phyloP scores from a whole-genome alignment of 2,888 invertebrate genomes.

The Luperina nickerlii region DNA sequence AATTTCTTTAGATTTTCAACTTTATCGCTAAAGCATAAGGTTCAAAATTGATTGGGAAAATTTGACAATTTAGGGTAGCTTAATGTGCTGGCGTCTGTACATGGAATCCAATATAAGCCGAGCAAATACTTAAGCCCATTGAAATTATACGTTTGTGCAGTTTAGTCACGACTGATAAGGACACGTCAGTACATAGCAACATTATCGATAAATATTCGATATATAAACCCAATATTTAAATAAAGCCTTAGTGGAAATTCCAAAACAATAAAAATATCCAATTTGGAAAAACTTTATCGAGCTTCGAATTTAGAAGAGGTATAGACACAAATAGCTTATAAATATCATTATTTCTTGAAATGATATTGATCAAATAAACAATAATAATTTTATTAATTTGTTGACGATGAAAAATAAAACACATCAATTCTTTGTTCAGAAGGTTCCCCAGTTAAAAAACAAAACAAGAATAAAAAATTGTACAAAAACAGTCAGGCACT shows the following conservation, averaged over 20 bases:
- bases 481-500: slow-evolving; percentile 36
- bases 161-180: slow-evolving; percentile 66
- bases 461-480: neutral
- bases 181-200: slow-evolving; percentile 57
- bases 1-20: no score
- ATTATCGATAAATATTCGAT: slow-evolving; percentile 38
- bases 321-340: neutral
- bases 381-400: neutral
- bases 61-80: no score
- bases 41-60: no score
- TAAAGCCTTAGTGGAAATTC: slow-evolving; percentile 26
- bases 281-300: slow-evolving; percentile 13
- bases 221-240: slow-evolving; percentile 40
- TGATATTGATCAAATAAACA: slow-evolving; percentile 17
- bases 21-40: no score
- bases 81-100: no score
- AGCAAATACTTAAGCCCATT: slow-evolving; percentile 25
- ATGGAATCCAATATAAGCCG: slow-evolving; percentile 3
- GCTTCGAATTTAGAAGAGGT: slow-evolving; percentile 16
- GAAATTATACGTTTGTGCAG: slow-evolving; percentile 44
- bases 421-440: neutral
- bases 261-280: slow-evolving; percentile 30
- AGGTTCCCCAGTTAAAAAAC: neutral
- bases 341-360: neutral
- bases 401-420: neutral